phyloP scores from a whole-genome alignment of 2,797 vertebrate genomes.

The Sebastes elongatus region DNA sequence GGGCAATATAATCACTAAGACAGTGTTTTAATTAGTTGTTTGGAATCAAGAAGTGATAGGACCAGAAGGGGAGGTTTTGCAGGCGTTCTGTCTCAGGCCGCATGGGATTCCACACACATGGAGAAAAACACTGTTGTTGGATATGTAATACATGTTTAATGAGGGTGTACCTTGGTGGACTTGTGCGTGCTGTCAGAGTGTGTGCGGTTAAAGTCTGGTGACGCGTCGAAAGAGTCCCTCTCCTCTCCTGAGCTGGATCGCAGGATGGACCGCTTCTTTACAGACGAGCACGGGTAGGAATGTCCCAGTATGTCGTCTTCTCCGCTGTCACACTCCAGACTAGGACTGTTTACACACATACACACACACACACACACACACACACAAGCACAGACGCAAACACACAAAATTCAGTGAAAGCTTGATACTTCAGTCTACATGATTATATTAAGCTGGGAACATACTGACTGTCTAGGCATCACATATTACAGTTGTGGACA shows the following conservation, averaged over 20 bases:
- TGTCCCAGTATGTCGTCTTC: constrained; percentile 78
- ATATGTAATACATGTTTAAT: background rate
- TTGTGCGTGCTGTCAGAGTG: constrained; percentile 70
- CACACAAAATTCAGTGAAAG: background rate
- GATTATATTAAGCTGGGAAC: background rate
- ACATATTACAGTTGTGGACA: background rate
- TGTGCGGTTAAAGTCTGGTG: constrained; percentile 73
- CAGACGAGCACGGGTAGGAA: constrained; percentile 58
- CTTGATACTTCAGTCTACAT: background rate
- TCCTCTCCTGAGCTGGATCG: constrained; percentile 78
- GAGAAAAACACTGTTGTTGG: background rate
- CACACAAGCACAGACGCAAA: background rate
- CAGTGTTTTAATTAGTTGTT: background rate
- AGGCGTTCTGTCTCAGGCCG: background rate
- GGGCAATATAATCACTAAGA: background rate
- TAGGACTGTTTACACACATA: constrained; percentile 81
- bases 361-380: background rate
- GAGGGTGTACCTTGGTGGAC: constrained; percentile 82
- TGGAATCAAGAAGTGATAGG: background rate
- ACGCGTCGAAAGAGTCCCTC: constrained; percentile 81
- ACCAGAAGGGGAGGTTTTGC: background rate
- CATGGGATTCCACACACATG: background rate
- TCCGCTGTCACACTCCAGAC: constrained; percentile 86
- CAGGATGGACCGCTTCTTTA: constrained; percentile 48
- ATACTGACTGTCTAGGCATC: background rate